These are phyloP conservation scores for Heliconius himera DNA, from an alignment of 1,140 invertebrate genomes.

Conservation along the genomic window DNA sequence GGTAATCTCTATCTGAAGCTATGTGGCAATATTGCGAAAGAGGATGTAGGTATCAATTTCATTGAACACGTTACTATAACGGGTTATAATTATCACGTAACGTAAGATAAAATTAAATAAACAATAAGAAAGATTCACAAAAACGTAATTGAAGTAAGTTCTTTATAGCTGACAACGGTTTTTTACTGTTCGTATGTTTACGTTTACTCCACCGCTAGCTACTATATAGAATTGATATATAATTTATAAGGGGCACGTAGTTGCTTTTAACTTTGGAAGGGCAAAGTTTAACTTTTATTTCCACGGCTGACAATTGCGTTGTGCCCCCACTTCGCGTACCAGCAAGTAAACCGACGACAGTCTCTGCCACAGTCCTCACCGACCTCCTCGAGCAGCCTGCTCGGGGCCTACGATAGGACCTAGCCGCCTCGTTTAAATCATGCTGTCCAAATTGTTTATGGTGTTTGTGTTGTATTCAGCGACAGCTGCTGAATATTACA, in stretches of 20 bases:
- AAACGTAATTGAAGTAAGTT: background rate
- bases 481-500: slow-evolving; percentile 61
- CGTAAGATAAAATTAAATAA: background rate
- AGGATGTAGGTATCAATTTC: slow-evolving; percentile 10
- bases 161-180: background rate
- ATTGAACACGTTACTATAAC: background rate
- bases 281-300: slow-evolving; percentile 72
- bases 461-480: slow-evolving; percentile 61
- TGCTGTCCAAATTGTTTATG: slow-evolving; percentile 68
- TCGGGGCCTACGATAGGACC: slow-evolving; percentile 50
- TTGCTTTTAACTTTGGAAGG: slow-evolving; percentile 35
- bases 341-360: slow-evolving; percentile 46
- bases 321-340: slow-evolving; percentile 56
- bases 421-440: slow-evolving; percentile 43
- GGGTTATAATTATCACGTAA: background rate
- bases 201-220: slow-evolving; percentile 8
- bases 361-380: slow-evolving; percentile 59
- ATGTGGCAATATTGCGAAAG: slow-evolving; percentile 12
- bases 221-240: slow-evolving; percentile 23
- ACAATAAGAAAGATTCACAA: background rate
- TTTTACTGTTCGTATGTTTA: slow-evolving; percentile 27
- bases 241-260: background rate
- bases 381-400: slow-evolving; percentile 59
- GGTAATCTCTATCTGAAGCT: slow-evolving; percentile 16
- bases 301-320: slow-evolving; percentile 71